phyloP scores from a whole-genome alignment of 2,113 vertebrate genomes.

The Alethe diademata region DNA sequence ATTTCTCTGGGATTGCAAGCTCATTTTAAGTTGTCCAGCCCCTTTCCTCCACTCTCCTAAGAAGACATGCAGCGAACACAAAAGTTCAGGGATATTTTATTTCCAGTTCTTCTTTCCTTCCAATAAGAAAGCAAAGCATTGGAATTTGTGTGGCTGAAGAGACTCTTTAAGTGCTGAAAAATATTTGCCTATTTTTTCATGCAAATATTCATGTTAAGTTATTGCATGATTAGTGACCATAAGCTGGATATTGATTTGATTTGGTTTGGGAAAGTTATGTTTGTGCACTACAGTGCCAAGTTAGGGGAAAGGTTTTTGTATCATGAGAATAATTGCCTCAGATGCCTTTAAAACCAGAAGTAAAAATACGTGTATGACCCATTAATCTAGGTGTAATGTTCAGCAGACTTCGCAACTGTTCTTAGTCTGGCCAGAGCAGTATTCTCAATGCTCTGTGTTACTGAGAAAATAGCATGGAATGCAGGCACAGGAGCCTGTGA shows the following conservation, averaged over 20 bases:
- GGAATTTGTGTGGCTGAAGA: not conserved
- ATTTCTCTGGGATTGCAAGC: not conserved
- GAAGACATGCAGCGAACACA: not conserved
- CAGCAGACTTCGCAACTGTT: not conserved
- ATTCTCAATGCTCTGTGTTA: not conserved
- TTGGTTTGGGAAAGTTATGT: not conserved
- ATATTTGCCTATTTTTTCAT: not conserved
- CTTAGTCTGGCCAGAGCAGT: not conserved
- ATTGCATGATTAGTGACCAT: not conserved
- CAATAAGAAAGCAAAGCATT: not conserved
- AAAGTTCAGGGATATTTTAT: not conserved
- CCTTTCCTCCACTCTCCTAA: not conserved
- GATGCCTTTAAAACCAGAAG: not conserved
- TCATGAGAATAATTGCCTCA: not conserved
- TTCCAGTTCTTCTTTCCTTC: not conserved
- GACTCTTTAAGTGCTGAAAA: not conserved
- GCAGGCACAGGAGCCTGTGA: not conserved
- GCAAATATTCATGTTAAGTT: not conserved
- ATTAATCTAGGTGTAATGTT: not conserved
- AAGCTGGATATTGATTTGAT: not conserved
- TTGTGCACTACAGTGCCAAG: not conserved
- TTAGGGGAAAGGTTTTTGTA: not conserved
- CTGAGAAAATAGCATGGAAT: not conserved
- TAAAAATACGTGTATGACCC: not conserved
- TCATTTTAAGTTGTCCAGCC: not conserved